Conservation (phyloP, 2,113 vertebrate genomes). For the Paradisaea rubra region DNA sequence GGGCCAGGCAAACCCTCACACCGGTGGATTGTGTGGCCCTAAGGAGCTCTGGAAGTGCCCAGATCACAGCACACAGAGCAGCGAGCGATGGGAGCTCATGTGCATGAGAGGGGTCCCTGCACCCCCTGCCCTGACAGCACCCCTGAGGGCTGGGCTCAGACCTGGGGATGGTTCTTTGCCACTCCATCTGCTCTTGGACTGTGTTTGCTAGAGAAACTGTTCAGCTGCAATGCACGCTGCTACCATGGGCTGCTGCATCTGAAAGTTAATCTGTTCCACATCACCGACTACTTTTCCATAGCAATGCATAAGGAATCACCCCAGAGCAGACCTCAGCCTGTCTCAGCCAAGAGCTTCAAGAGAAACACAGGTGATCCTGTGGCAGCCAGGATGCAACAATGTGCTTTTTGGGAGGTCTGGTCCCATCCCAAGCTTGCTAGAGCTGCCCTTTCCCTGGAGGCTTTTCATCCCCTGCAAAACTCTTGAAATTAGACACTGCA, state of each 20-base stretch:
- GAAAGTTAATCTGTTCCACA: slow-evolving; percentile 26
- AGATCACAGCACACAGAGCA: not conserved
- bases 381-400: not conserved
- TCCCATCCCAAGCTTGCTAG: not conserved
- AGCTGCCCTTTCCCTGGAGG: not conserved
- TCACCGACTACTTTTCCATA: not conserved
- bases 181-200: not conserved
- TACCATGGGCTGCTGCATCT: not conserved
- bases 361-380: not conserved
- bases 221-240: not conserved
- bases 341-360: not conserved
- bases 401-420: not conserved
- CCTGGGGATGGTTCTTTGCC: not conserved
- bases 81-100: rapidly evolving
- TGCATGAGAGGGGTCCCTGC: rapidly evolving
- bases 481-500: not conserved
- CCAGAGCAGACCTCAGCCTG: not conserved
- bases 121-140: not conserved
- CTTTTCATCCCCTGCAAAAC: not conserved
- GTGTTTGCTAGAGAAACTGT: not conserved
- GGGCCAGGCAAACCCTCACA: not conserved
- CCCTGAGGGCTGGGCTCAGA: not conserved
- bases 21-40: not conserved
- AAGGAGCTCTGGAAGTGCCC: not conserved
- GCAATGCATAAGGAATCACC: not conserved